phyloP scores from a whole-genome alignment of 2,888 invertebrate genomes.

The Pediacus dermestoides region DNA sequence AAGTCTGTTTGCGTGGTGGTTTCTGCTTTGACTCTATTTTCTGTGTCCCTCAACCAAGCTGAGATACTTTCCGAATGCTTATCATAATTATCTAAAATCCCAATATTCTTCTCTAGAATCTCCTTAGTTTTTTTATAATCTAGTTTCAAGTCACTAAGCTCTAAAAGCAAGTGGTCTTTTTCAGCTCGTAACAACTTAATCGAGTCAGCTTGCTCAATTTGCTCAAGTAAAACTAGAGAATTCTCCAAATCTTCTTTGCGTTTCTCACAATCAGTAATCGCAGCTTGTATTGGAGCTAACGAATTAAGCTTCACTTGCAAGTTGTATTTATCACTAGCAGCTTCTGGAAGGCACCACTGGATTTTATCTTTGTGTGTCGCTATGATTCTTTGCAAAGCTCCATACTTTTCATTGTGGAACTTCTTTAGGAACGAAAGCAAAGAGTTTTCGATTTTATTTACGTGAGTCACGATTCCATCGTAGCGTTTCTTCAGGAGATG shows the following conservation, averaged over 20 bases:
- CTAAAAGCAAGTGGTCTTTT: constrained; percentile 65
- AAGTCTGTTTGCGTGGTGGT: constrained; percentile 68
- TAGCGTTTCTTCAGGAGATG: constrained; percentile 79
- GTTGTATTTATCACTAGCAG: constrained; percentile 86
- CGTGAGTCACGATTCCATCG: constrained; percentile 72
- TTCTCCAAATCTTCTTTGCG: constrained; percentile 66
- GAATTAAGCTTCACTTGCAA: constrained; percentile 86
- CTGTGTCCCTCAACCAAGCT: constrained; percentile 75
- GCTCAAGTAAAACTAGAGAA: constrained; percentile 66
- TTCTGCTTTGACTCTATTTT: constrained; percentile 70
- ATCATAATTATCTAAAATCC: constrained; percentile 80
- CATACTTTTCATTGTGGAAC: constrained; percentile 79
- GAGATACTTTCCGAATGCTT: constrained; percentile 68
- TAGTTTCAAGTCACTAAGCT: constrained; percentile 66
- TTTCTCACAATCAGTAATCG: constrained; percentile 66
- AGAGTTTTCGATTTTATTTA: constrained; percentile 77
- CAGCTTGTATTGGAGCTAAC: constrained; percentile 69
- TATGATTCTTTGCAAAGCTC: constrained; percentile 76
- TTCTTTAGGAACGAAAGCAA: constrained; percentile 80
- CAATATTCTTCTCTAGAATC: constrained; percentile 66
- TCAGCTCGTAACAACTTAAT: constrained; percentile 65
- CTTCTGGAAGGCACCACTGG: constrained; percentile 86
- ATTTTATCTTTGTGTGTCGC: constrained; percentile 82
- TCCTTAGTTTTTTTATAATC: constrained; percentile 67
- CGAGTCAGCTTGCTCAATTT: constrained; percentile 70